Conservation (phyloP, 2,888 invertebrate genomes). For the Xestobium rufovillosum region DNA sequence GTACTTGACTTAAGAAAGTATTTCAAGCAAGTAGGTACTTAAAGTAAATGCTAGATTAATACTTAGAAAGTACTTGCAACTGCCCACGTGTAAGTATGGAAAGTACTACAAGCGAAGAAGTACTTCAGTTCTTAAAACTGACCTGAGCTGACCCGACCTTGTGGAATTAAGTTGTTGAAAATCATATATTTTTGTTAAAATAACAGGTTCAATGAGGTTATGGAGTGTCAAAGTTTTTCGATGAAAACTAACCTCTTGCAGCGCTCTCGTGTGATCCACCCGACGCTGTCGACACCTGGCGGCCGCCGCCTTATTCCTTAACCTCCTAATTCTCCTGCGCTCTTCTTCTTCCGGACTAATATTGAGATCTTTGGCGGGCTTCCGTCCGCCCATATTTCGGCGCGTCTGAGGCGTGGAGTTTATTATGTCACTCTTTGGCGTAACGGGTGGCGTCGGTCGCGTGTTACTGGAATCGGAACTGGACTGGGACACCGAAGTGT, state of each 20-base stretch:
- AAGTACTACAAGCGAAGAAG: too few relatives aligned
- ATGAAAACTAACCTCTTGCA: slow-evolving; percentile 69
- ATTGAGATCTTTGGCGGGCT: slow-evolving; percentile 69
- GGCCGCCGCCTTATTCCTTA: slow-evolving; percentile 95
- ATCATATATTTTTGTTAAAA: too few relatives aligned
- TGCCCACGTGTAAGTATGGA: too few relatives aligned
- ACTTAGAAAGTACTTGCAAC: too few relatives aligned
- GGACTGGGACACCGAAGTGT: slow-evolving; percentile 39
- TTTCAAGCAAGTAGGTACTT: too few relatives aligned
- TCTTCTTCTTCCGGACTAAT: slow-evolving; percentile 90
- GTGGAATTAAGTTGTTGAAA: too few relatives aligned
- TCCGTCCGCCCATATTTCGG: slow-evolving; percentile 77
- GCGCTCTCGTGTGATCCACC: slow-evolving; percentile 89
- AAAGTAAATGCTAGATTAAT: too few relatives aligned
- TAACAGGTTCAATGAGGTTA: too few relatives aligned
- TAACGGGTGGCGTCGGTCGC: slow-evolving; percentile 34
- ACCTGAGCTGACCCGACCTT: too few relatives aligned
- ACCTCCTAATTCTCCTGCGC: slow-evolving; percentile 75
- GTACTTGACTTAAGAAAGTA: too few relatives aligned
- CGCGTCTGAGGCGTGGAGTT: slow-evolving; percentile 46
- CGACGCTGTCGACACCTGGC: slow-evolving; percentile 94
- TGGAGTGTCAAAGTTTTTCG: too few relatives aligned
- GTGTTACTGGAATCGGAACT: slow-evolving; percentile 39
- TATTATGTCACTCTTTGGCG: slow-evolving; percentile 23
- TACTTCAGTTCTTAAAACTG: too few relatives aligned